A percentile compares a stretch with the other conserved stretches of the same genome.
Evolutionary conservation across 2,797 vertebrate species (phyloP).

Genomic region (Myotis pilosus): DNA sequence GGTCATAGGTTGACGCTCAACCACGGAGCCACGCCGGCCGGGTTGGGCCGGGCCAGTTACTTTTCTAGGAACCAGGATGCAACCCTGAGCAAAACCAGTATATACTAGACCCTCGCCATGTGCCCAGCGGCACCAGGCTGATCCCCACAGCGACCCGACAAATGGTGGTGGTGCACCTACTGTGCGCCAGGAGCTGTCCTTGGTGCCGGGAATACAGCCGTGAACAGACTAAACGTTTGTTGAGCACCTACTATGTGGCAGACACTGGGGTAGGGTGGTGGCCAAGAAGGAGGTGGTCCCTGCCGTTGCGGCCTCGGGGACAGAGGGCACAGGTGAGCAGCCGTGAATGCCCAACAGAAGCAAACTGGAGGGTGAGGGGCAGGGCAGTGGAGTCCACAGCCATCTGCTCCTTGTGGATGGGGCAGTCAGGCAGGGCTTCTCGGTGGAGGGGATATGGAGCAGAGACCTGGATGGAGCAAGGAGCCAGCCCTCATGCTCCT

Average conservation of each 20-base stretch:
- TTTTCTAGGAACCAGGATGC: neutral
- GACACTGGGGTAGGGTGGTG: too few relatives aligned
- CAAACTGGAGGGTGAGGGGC: neutral
- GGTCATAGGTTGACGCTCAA: too few relatives aligned
- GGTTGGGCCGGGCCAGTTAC: neutral
- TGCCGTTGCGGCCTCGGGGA: rapidly evolving
- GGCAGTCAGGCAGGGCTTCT: neutral
- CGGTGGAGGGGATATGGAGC: neutral
- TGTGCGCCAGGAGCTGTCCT: neutral
- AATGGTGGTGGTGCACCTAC: neutral
- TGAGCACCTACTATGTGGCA: neutral
- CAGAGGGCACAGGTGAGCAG: neutral
- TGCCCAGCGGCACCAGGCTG: neutral
- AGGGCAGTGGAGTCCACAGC: neutral
- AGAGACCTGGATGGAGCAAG: neutral
- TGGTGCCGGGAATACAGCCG: neutral
- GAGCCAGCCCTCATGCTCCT: neutral
- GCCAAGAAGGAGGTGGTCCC: neutral
- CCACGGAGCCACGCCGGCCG: too few relatives aligned
- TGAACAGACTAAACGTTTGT: neutral
- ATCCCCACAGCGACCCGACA: rapidly evolving
- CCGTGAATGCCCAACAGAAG: rapidly evolving
- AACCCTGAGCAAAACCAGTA: neutral
- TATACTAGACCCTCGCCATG: rapidly evolving
- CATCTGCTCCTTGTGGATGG: rapidly evolving